These are phyloP conservation scores for Rhagophthalmus giganteus DNA, from an alignment of 2,888 invertebrate species.

Conservation along the genomic window DNA sequence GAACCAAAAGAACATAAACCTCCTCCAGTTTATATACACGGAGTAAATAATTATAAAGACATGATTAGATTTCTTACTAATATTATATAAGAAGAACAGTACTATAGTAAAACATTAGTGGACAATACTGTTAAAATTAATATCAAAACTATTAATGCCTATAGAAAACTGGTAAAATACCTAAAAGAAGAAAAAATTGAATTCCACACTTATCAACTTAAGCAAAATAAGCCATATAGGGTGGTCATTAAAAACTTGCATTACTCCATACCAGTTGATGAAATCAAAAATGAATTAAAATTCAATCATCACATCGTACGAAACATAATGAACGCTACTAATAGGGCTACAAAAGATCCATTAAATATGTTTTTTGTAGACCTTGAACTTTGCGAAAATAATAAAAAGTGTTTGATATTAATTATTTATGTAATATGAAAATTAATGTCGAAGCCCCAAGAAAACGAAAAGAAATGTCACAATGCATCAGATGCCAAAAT, in stretches of 20 bases:
- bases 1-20: too few species aligned
- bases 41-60: too few species aligned
- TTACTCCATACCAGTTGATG: neutral
- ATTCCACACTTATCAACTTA: neutral
- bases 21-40: too few species aligned
- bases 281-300: too few species aligned
- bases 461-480: too few species aligned
- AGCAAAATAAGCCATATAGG: neutral
- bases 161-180: neutral
- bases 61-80: too few species aligned
- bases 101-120: neutral
- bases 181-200: neutral
- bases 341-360: neutral
- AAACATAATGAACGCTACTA: too few species aligned
- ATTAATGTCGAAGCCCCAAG: too few species aligned
- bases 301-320: too few species aligned
- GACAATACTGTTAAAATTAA: neutral
- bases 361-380: neutral
- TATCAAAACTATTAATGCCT: neutral
- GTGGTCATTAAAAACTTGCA: neutral
- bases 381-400: neutral
- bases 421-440: neutral
- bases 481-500: neutral
- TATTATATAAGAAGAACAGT: neutral
- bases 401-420: neutral